Conservation (phyloP, 2,797 vertebrate genomes). For the Myotis planiceps region DNA sequence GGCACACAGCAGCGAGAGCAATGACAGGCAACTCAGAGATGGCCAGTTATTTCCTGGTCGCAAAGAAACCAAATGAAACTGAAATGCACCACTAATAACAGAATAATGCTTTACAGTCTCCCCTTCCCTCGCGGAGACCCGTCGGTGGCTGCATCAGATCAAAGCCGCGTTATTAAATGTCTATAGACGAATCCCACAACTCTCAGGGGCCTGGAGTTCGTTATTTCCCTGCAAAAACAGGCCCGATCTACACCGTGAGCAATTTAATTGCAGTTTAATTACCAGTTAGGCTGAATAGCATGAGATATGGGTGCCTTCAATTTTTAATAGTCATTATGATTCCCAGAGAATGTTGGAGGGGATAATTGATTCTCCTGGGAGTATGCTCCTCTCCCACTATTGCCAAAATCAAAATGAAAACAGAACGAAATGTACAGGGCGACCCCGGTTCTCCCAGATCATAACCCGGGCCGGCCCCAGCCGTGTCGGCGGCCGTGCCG, state of each 20-base stretch:
- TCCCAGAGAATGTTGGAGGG: conserved; percentile 81
- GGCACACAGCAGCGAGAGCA: not conserved
- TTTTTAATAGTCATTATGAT: conserved; percentile 83
- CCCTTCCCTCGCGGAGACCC: conserved; percentile 4
- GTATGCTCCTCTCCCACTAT: conserved; percentile 67
- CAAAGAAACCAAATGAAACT: conserved; percentile 68
- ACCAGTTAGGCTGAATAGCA: conserved; percentile 81
- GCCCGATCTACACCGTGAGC: conserved; percentile 81
- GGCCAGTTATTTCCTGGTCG: conserved; percentile 33
- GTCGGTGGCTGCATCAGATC: conserved; percentile 66
- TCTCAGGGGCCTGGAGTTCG: conserved; percentile 71
- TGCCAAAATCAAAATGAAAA: conserved; percentile 70
- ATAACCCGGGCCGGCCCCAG: conserved; percentile 71
- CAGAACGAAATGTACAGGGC: conserved; percentile 47
- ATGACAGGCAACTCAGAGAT: not conserved
- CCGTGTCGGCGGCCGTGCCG: not conserved
- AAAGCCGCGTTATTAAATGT: conserved; percentile 75
- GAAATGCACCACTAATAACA: conserved; percentile 61
- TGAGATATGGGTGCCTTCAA: conserved; percentile 82
- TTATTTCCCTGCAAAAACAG: conserved; percentile 79
- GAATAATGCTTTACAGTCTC: not conserved
- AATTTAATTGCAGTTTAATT: conserved; percentile 87
- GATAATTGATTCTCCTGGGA: conserved; percentile 82
- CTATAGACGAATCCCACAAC: conserved; percentile 74
- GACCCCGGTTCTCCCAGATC: conserved; percentile 78